Conservation (phyloP, 2,888 invertebrate genomes). For the Caenorhabditis angaria region DNA sequence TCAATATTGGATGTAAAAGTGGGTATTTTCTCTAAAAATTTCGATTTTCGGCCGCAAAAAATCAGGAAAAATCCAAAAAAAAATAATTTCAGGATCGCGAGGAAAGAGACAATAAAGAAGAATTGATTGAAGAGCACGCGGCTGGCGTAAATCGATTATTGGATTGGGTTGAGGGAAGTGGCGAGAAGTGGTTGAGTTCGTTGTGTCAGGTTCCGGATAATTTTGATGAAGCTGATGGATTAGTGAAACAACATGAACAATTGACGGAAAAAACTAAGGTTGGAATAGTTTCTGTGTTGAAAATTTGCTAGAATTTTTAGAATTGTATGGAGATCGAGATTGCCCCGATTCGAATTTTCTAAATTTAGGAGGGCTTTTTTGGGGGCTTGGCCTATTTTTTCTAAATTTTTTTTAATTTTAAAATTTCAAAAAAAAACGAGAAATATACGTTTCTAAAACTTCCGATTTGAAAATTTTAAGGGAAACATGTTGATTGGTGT, state of each 20-base stretch:
- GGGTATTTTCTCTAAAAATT: background rate
- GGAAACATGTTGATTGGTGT: no score
- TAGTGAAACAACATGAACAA: constrained; percentile 81
- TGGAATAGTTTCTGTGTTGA: no score
- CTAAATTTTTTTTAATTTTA: constrained; percentile 2
- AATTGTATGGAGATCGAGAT: background rate
- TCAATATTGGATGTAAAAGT: constrained; percentile 38
- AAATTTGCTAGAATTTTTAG: no score
- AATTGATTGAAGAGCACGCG: constrained; percentile 55
- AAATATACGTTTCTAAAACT: background rate
- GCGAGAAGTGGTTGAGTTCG: constrained; percentile 81
- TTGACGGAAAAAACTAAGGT: constrained; percentile 74
- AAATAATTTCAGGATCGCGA: constrained; percentile 14
- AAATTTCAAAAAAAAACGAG: background rate
- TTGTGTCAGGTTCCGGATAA: constrained; percentile 78
- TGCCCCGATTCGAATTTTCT: no score
- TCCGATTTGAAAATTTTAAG: no score
- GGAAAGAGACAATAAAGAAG: constrained; percentile 46
- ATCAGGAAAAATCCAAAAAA: background rate
- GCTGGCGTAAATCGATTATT: constrained; percentile 55
- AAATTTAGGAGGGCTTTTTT: no score
- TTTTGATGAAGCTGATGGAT: constrained; percentile 80
- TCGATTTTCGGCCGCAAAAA: background rate
- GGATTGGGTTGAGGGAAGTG: constrained; percentile 76
- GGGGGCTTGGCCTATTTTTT: no score